Evolutionary conservation across 2,113 vertebrate genomes (phyloP).

Genomic region (Chrysemys picta): DNA sequence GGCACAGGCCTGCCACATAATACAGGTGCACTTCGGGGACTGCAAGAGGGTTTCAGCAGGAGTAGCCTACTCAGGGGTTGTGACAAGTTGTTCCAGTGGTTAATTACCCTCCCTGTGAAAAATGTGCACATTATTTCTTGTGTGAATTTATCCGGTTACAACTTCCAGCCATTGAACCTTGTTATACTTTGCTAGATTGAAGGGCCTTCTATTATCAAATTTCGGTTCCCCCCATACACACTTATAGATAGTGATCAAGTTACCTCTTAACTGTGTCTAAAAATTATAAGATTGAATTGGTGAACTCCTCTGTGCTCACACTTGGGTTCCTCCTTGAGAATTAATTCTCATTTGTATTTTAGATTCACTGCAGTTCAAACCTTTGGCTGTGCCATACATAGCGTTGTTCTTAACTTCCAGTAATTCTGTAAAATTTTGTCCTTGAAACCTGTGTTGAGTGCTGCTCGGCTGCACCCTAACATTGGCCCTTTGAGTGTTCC

Average conservation of each 20-base stretch:
- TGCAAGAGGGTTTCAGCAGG: too few species aligned
- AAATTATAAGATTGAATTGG: neutral
- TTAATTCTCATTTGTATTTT: neutral
- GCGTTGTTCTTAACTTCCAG: neutral
- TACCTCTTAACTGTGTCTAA: neutral
- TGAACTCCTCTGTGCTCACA: neutral
- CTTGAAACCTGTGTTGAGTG: neutral
- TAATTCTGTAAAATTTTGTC: neutral
- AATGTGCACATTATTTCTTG: neutral
- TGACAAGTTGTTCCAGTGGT: neutral
- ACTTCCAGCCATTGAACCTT: neutral
- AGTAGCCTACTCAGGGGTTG: too few species aligned
- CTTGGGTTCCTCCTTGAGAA: neutral
- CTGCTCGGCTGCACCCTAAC: neutral
- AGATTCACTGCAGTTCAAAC: neutral
- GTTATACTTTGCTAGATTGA: neutral
- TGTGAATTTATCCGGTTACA: neutral
- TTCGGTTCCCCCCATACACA: neutral
- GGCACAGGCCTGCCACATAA: neutral
- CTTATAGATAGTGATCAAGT: neutral
- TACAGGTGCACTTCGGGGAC: neutral
- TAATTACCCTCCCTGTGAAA: neutral
- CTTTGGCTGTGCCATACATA: neutral
- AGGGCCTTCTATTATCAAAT: neutral
- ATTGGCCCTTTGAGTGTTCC: neutral